Evolutionary conservation across 1,140 invertebrate species (phyloP), one percentile per base, ranked within the genome.

Genomic region (Drosophila hydei): DNA sequence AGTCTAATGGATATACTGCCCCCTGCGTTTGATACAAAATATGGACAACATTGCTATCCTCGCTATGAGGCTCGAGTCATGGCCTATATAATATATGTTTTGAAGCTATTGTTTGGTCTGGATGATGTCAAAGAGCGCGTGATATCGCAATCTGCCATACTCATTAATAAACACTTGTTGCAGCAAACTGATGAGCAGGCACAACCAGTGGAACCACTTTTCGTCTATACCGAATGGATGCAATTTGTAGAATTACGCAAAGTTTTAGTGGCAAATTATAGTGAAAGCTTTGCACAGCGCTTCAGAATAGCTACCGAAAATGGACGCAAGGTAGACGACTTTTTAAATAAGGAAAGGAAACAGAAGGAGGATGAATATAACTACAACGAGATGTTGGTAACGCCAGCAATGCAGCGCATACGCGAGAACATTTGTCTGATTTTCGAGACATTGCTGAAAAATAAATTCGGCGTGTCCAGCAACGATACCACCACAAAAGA

Each of bases 171-270:
- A 30, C 45, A 47, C 23, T 45, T 87, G 0, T 5, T 21, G 0
- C 12, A 50, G 11, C 2, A 12, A 1, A 8, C 43, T 7, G 11
- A 45, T 6, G 12, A n/a, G 38, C 19, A 40, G 6, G 8, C 14
- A 23, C 19, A 42, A 45, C 33, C 19, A 1, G 76, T 88, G 19
- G 48, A 79, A 2, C 91, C 91, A 43, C 91, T 95, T 14, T 95
- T 95, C 77, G 93, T 93, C 54, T 94, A 94, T 76, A 87, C 91
- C 9, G 93, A 95, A 23, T 95, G 95, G 95, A 92, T 94, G 67
- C 73, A 92, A 38, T 94, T 93, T 74, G 93, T 95, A 2, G 93
- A 94, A 68, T 93, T 94, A 78, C 92, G 95, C 5, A 93, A 93
- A 54, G 67, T 85, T 3, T 84, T 94, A 38, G 68, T 95, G 1